Conservation (phyloP, 1,140 invertebrate genomes). For the Drosophila melanica region DNA sequence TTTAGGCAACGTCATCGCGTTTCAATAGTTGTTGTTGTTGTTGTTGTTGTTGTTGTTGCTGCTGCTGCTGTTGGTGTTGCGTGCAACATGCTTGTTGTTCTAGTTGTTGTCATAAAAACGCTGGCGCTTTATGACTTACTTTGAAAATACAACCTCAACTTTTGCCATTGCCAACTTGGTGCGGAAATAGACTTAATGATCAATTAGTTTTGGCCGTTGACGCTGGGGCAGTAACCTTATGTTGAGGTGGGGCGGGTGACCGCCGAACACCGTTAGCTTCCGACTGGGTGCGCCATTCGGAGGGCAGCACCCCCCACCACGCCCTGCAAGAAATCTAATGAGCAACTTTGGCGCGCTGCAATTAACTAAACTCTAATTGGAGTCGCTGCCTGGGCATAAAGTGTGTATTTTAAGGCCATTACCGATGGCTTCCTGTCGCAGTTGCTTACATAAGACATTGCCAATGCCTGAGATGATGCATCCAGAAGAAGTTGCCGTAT, state of each 20-base stretch:
- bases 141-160: constrained; percentile 37
- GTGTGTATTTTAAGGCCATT: constrained; percentile 81
- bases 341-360: constrained; percentile 73
- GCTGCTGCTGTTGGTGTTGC: constrained; percentile 42
- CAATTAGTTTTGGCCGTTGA: constrained; percentile 71
- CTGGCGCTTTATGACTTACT: constrained; percentile 79
- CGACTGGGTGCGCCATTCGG: constrained; percentile 50
- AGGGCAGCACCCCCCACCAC: constrained; percentile 9
- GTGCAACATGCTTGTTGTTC: constrained; percentile 69
- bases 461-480: constrained; percentile 53
- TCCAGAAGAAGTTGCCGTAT: constrained; percentile 73
- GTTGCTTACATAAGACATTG: constrained; percentile 50
- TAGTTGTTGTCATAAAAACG: constrained; percentile 69
- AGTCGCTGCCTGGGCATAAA: constrained; percentile 70
- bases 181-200: constrained; percentile 81
- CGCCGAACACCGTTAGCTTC: constrained; percentile 64
- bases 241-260: background rate
- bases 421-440: constrained; percentile 77
- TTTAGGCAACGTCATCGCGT: constrained; percentile 32
- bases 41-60: constrained; percentile 47
- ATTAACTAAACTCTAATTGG: constrained; percentile 78
- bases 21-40: constrained; percentile 31
- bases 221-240: constrained; percentile 13
- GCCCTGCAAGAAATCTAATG: constrained; percentile 48
- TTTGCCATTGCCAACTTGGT: constrained; percentile 49